A percentile compares a stretch with the other conserved stretches of the same genome.
Conservation (phyloP, 2,888 invertebrate genomes). For the Philereme vetulata region DNA sequence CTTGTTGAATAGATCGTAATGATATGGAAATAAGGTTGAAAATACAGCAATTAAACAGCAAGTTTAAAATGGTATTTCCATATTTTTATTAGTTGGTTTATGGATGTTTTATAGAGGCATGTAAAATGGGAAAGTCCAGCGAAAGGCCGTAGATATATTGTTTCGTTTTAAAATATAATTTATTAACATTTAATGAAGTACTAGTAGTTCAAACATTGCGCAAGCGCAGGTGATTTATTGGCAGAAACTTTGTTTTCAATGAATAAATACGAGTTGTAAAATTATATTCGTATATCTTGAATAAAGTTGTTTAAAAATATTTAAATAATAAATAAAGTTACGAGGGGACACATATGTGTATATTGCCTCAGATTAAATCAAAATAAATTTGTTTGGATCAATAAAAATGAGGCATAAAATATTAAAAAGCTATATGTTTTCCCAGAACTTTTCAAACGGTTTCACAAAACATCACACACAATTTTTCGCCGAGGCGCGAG, state of each 20-base stretch:
- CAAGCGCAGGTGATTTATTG: slow-evolving; percentile 35
- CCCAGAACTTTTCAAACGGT: no score
- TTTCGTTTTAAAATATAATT: slow-evolving; percentile 48
- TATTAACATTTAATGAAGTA: slow-evolving; percentile 50
- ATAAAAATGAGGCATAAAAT: no score
- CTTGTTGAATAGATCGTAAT: slow-evolving; percentile 29
- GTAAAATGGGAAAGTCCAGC: slow-evolving; percentile 68
- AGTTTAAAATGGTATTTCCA: slow-evolving; percentile 35
- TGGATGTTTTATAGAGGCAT: slow-evolving; percentile 54
- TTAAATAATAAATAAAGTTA: slow-evolving; percentile 1
- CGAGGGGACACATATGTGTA: no score
- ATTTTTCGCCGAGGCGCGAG: no score
- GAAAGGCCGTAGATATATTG: slow-evolving; percentile 65
- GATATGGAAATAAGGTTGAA: slow-evolving; percentile 37
- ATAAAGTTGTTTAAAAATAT: slow-evolving; percentile 14
- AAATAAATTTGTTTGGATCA: no score
- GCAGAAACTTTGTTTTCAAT: slow-evolving; percentile 32
- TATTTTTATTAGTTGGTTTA: slow-evolving; percentile 61
- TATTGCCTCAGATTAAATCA: no score
- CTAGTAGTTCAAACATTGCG: slow-evolving; percentile 38
- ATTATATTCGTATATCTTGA: slow-evolving; percentile 17
- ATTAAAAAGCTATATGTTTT: no score
- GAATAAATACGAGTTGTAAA: slow-evolving; percentile 28
- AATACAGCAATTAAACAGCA: slow-evolving; percentile 35
- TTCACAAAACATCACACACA: no score